These are phyloP conservation scores for Pollenia amentaria DNA, from an alignment of 2,888 invertebrate genomes.

Conservation along the genomic window DNA sequence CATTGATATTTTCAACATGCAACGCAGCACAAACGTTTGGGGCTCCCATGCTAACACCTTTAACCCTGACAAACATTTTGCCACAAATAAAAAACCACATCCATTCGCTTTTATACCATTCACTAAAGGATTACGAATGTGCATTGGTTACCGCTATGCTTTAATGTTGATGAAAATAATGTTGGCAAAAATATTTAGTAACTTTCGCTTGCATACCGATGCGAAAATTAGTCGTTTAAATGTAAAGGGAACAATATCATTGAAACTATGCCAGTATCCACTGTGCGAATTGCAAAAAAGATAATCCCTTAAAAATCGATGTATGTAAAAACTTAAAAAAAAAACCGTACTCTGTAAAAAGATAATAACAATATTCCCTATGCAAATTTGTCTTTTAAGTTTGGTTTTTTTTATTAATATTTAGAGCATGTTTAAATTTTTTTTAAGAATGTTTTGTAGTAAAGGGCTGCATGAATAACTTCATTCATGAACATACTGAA, in stretches of 20 bases:
- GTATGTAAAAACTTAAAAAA: too few relatives aligned
- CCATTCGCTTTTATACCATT: constrained; percentile 82
- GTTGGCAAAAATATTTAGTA: constrained; percentile 81
- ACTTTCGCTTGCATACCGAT: constrained; percentile 79
- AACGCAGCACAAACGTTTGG: constrained; percentile 81
- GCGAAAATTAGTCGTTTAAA: constrained; percentile 77
- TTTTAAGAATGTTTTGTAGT: too few relatives aligned
- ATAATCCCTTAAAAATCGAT: constrained; percentile 14
- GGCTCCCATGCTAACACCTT: constrained; percentile 79
- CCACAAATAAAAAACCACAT: constrained; percentile 70
- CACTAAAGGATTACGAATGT: constrained; percentile 83
- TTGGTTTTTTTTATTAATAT: too few relatives aligned
- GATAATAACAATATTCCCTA: too few relatives aligned
- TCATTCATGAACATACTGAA: too few relatives aligned
- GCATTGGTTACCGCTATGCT: constrained; percentile 83
- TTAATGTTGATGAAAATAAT: constrained; percentile 81
- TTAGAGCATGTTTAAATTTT: too few relatives aligned
- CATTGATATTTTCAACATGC: constrained; percentile 82
- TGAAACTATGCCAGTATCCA: constrained; percentile 81
- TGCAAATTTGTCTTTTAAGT: too few relatives aligned
- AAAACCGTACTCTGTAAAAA: too few relatives aligned
- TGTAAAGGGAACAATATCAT: constrained; percentile 82
- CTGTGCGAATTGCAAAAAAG: constrained; percentile 76
- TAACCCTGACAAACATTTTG: constrained; percentile 82
- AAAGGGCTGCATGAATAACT: too few relatives aligned